phyloP scores from a whole-genome alignment of 2,797 vertebrate species.

The Enteromius fasciolatus region DNA sequence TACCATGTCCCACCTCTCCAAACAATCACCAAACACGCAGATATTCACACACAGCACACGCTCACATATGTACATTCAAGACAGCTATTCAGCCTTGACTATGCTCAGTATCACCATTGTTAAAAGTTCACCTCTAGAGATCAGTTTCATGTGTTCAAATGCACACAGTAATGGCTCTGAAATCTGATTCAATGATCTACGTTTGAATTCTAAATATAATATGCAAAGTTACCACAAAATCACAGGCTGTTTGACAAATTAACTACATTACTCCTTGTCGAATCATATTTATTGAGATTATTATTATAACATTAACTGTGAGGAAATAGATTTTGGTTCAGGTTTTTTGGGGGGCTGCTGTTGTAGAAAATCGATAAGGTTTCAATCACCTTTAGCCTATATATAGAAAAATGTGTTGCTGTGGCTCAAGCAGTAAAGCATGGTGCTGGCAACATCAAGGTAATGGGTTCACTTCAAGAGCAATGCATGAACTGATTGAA shows the following conservation, averaged over 20 bases:
- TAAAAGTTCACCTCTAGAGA: conserved; percentile 1
- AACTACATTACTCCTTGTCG: background rate
- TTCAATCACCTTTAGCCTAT: background rate
- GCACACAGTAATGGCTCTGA: background rate
- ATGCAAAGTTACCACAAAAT: background rate
- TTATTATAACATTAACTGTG: too few species aligned
- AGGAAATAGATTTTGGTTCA: background rate
- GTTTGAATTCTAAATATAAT: background rate
- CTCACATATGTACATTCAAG: conserved; percentile 24
- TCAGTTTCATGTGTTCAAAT: background rate
- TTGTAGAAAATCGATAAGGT: background rate
- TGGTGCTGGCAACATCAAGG: background rate
- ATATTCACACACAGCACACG: conserved; percentile 41
- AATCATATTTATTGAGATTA: background rate
- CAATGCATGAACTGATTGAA: background rate
- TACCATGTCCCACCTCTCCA: conserved; percentile 70
- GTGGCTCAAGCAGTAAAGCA: background rate
- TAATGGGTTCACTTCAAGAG: background rate
- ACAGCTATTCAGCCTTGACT: background rate
- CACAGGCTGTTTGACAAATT: background rate
- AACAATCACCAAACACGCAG: conserved; percentile 45
- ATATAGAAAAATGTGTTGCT: background rate
- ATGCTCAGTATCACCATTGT: conserved; percentile 10
- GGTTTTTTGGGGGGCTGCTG: background rate
- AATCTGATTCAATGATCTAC: background rate